Conservation (phyloP, 2,797 vertebrate species). For the Hoplostethus mediterraneus region DNA sequence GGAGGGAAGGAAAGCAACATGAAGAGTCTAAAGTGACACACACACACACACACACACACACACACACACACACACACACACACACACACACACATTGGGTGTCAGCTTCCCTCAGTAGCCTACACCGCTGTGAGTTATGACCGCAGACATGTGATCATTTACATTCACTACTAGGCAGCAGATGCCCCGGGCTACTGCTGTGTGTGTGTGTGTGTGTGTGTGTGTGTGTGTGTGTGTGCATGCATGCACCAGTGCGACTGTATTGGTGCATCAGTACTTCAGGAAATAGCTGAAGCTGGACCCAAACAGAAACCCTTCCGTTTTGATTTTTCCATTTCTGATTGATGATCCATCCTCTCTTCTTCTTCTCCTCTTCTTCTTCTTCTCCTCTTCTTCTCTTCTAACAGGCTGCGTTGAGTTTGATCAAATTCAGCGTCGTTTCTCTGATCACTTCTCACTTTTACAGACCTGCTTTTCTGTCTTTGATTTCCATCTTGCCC, state of each 20-base stretch:
- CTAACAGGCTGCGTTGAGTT: too few relatives aligned
- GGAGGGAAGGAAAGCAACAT: constrained; percentile 60
- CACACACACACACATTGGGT: constrained; percentile 45
- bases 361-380: too few relatives aligned
- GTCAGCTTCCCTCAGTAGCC: constrained; percentile 66
- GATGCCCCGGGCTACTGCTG: constrained; percentile 49
- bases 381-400: too few relatives aligned
- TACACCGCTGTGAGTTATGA: constrained; percentile 73
- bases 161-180: constrained; percentile 53
- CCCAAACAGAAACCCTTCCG: neutral
- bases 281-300: neutral
- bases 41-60: constrained; percentile 34
- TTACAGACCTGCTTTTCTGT: too few relatives aligned
- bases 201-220: constrained; percentile 7
- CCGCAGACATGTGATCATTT: constrained; percentile 72
- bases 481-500: too few relatives aligned
- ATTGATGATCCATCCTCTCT: too few relatives aligned
- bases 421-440: too few relatives aligned
- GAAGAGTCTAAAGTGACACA: constrained; percentile 67
- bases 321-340: too few relatives aligned
- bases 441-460: too few relatives aligned
- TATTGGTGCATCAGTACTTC: neutral
- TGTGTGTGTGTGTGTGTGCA: constrained; percentile 7
- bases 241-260: neutral
- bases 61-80: constrained; percentile 4